Evolutionary conservation across 2,888 invertebrate species (phyloP), one percentile per base, ranked within the genome.

Genomic region (Melanargia galathea): DNA sequence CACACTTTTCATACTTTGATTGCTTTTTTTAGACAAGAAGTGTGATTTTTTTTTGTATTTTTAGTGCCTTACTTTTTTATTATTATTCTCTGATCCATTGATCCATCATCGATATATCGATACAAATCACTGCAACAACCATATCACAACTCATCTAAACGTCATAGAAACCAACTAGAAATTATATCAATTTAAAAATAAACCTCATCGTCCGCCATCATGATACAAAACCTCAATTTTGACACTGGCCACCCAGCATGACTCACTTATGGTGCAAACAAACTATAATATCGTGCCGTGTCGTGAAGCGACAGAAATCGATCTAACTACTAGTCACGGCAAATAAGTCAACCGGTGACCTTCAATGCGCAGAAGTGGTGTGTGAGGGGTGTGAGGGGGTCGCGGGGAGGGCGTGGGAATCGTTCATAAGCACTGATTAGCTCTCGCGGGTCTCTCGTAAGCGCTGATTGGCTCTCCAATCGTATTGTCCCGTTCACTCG

Each of bases 171-270:
- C 69, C 8, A 61, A 59, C 64, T 40, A 46, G 33, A 57, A 63
- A 60, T n/a, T n/a, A n/a, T n/a, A n/a, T n/a, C 40, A 64, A 63
- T 51, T 33, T 48, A 30, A 49, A 49, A 40, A 40, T n/a, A 49
- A 54, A 51, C 26, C 71, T 70, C 71, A 75, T 79, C 80, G 82
- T 80, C 82, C 72, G 82, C 81, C 81, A 82, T 75, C 73, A 62
- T 63, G 22, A 63, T 48, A 55, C 22, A 18, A 11, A 55, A 55
- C 45, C 45, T 35, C 54, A 48, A 61, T 26, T 26, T 46, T 18
- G 43, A 7, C 8, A 8, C 30, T 30, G 30, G 30, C 6, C 4
- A 30, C 30, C 30, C 30, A 30, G 30, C 3, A 30, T 8, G 30
- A 30, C 8, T 30, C 30, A 2, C 30, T 5, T 30, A 30, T 7